Conservation (phyloP, 35 echinoderm and acorn worm species). For the Stichopus chloronotus region DNA sequence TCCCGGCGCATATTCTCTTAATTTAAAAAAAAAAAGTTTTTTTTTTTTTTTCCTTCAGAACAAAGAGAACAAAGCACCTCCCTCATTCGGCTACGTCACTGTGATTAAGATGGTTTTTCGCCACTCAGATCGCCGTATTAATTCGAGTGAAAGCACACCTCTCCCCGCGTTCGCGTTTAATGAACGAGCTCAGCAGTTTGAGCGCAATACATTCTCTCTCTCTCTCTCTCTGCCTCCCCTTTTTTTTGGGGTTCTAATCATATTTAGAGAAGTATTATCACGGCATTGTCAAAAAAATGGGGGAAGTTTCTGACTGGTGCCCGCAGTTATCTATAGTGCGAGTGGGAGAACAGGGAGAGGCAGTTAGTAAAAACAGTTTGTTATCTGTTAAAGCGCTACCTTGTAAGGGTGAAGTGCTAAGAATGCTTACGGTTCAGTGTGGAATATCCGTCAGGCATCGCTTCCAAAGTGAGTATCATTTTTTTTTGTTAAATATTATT, state of each 20-base stretch:
- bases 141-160: background rate
- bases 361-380: slow-evolving; percentile 51
- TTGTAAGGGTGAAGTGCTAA: slow-evolving; percentile 21
- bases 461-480: slow-evolving; percentile 38
- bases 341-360: slow-evolving; percentile 1
- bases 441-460: slow-evolving; percentile 39
- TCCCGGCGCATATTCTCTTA: slow-evolving; percentile 43
- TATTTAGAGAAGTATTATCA: slow-evolving; percentile 24
- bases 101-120: slow-evolving; percentile 27
- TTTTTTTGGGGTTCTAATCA: slow-evolving; percentile 15
- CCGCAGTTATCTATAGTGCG: slow-evolving; percentile 11
- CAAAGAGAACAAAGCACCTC: slow-evolving; percentile 54
- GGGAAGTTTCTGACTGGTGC: slow-evolving; percentile 45
- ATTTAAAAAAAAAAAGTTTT: slow-evolving; percentile 24
- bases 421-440: slow-evolving; percentile 44
- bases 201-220: slow-evolving; percentile 6
- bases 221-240: background rate
- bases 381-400: slow-evolving; percentile 49
- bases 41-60: background rate
- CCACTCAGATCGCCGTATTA: slow-evolving; percentile 45
- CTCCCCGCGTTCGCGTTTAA: slow-evolving; percentile 26
- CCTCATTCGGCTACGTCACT: slow-evolving; percentile 33
- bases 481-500: slow-evolving; percentile 20
- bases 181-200: slow-evolving; percentile 19
- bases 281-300: slow-evolving; percentile 29